Conservation (phyloP, 2,797 vertebrate genomes). For the Notolepis coatsorum region DNA sequence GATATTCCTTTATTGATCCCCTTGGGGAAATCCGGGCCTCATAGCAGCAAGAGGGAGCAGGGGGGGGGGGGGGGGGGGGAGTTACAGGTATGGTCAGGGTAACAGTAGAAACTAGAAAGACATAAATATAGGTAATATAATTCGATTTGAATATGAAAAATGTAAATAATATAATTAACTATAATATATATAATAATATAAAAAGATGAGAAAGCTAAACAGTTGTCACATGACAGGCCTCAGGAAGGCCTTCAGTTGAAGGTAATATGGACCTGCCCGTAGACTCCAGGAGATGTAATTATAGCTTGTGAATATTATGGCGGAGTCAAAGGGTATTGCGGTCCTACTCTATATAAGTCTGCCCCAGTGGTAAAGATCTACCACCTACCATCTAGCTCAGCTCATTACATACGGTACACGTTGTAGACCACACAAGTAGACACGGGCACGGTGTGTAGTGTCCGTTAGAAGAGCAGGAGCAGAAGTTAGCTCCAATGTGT, state of each 20-base stretch:
- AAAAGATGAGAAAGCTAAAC: not conserved
- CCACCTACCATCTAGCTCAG: conserved; percentile 46
- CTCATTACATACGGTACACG: conserved; percentile 17
- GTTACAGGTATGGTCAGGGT: too few relatives aligned
- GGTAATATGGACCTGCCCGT: conserved; percentile 17
- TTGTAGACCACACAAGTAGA: conserved; percentile 61
- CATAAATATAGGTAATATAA: too few relatives aligned
- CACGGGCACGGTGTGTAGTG: not conserved
- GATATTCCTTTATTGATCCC: too few relatives aligned
- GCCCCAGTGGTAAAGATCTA: conserved; percentile 42
- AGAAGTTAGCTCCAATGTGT: conserved; percentile 16
- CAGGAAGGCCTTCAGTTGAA: conserved; percentile 20
- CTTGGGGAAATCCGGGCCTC: too few relatives aligned
- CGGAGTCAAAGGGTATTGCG: conserved; percentile 19
- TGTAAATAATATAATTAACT: too few relatives aligned
- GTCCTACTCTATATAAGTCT: conserved; percentile 49
- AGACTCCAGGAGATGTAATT: conserved; percentile 52
- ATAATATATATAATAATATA: not conserved
- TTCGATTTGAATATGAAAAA: too few relatives aligned
- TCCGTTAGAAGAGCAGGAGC: conserved; percentile 24
- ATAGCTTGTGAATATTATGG: conserved; percentile 51
- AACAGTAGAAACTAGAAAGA: too few relatives aligned
- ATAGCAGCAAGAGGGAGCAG: too few relatives aligned
- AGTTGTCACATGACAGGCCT: conserved; percentile 1
- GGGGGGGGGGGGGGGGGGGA: too few relatives aligned